These are phyloP conservation scores for Aporrectodea caliginosa DNA, from an alignment of 1,140 invertebrate genomes.

Conservation along the genomic window DNA sequence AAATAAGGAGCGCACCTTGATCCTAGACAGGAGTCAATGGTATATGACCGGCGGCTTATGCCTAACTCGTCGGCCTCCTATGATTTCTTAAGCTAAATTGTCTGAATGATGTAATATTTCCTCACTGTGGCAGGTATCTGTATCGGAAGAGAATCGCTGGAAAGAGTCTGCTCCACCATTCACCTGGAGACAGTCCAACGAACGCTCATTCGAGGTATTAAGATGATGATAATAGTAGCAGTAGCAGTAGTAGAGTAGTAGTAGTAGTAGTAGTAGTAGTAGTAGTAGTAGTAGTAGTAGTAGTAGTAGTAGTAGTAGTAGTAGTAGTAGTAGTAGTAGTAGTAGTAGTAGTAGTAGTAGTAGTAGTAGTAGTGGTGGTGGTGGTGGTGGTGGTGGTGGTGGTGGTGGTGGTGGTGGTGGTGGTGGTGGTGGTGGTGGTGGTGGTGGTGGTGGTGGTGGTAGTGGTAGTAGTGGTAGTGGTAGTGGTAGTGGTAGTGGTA, in stretches of 20 bases:
- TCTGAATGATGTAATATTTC: too few species aligned
- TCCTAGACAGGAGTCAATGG: too few species aligned
- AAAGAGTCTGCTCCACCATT: constrained; percentile 19
- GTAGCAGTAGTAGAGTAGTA: too few species aligned
- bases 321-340: background rate
- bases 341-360: background rate
- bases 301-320: background rate
- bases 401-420: background rate
- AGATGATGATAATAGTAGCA: background rate
- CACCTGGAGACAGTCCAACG: constrained; percentile 9
- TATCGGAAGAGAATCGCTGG: constrained; percentile 9
- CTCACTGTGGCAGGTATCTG: constrained; percentile 15
- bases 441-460: background rate
- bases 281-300: background rate
- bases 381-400: background rate
- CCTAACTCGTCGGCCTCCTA: too few species aligned
- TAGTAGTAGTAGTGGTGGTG: background rate
- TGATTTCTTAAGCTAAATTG: too few species aligned
- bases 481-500: background rate
- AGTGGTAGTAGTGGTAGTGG: background rate
- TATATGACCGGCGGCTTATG: too few species aligned
- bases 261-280: background rate
- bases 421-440: background rate
- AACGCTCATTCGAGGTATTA: constrained; percentile 11
- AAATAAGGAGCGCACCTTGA: too few species aligned